Evolutionary conservation across 1,140 invertebrate species (phyloP).

Genomic region (Aphaenogaster floridana): DNA sequence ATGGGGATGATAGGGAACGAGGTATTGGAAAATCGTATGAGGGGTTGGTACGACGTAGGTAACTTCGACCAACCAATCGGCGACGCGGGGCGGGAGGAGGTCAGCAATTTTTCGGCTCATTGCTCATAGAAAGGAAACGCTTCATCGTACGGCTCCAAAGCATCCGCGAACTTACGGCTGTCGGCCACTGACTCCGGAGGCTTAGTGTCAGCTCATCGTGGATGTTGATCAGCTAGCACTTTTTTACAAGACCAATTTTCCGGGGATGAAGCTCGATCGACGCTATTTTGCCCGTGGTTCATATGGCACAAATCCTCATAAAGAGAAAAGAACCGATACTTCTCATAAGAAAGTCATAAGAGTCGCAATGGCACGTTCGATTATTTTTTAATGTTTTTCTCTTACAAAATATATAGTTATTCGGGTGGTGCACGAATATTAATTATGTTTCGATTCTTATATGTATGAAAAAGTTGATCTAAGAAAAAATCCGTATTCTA

Average conservation of each 20-base stretch:
- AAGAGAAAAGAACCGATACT: neutral
- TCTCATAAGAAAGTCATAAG: neutral
- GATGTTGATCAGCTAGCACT: constrained; percentile 71
- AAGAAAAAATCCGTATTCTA: neutral
- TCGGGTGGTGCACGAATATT: neutral
- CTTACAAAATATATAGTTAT: neutral
- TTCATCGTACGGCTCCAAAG: constrained; percentile 65
- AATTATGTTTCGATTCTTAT: neutral
- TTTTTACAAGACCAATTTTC: constrained; percentile 74
- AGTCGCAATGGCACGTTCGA: neutral
- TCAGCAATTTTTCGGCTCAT: constrained; percentile 78
- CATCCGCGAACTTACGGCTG: constrained; percentile 54
- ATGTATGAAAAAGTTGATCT: neutral
- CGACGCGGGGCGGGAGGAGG: constrained; percentile 31
- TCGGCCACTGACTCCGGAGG: constrained; percentile 31
- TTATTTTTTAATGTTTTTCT: constrained; percentile 1
- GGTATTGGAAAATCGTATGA: constrained; percentile 76
- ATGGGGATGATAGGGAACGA: constrained; percentile 66
- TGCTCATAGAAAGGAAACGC: constrained; percentile 73
- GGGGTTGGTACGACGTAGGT: constrained; percentile 53
- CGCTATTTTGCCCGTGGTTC: constrained; percentile 26
- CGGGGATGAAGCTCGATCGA: constrained; percentile 67
- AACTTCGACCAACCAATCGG: constrained; percentile 27
- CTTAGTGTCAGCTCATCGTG: constrained; percentile 68
- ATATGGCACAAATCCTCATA: neutral